phyloP scores from a whole-genome alignment of 1,140 invertebrate genomes.

The Hylaeus anthracinus region DNA sequence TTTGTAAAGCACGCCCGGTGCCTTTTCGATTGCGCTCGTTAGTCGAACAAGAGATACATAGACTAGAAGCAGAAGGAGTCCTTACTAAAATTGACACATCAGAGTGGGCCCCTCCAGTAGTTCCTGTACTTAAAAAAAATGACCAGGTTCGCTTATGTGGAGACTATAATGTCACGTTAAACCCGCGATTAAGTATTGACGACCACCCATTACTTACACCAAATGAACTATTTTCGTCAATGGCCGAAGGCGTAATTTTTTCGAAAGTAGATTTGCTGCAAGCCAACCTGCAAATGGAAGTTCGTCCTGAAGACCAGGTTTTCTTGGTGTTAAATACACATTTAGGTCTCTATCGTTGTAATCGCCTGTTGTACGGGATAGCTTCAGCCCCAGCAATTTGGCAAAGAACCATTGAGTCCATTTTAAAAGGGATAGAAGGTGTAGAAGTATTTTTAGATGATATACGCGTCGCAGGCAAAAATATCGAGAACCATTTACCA shows the following conservation, averaged over 20 bases:
- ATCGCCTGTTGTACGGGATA: constrained; percentile 56
- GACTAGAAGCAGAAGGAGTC: constrained; percentile 60
- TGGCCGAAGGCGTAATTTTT: constrained; percentile 40
- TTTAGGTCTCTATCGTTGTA: constrained; percentile 46
- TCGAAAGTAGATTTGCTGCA: constrained; percentile 72
- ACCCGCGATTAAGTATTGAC: constrained; percentile 66
- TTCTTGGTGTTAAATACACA: constrained; percentile 73
- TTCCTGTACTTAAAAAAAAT: constrained; percentile 66
- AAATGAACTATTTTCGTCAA: no score
- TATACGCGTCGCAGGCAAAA: constrained; percentile 27
- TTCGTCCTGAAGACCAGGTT: constrained; percentile 64
- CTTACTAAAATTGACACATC: constrained; percentile 42
- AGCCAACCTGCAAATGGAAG: constrained; percentile 78
- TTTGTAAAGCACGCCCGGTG: constrained; percentile 20
- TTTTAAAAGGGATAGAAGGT: constrained; percentile 53
- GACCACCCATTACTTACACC: constrained; percentile 76
- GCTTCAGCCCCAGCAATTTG: constrained; percentile 66
- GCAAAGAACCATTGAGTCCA: constrained; percentile 59
- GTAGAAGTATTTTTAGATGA: constrained; percentile 66
- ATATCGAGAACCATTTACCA: background rate
- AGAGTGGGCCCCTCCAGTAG: constrained; percentile 77
- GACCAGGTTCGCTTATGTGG: constrained; percentile 36
- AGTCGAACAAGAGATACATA: constrained; percentile 73
- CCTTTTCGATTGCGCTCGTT: constrained; percentile 14
- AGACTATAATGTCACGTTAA: constrained; percentile 76